Evolutionary conservation across 2,888 invertebrate species (phyloP).

Genomic region (Tiphia femorata): DNA sequence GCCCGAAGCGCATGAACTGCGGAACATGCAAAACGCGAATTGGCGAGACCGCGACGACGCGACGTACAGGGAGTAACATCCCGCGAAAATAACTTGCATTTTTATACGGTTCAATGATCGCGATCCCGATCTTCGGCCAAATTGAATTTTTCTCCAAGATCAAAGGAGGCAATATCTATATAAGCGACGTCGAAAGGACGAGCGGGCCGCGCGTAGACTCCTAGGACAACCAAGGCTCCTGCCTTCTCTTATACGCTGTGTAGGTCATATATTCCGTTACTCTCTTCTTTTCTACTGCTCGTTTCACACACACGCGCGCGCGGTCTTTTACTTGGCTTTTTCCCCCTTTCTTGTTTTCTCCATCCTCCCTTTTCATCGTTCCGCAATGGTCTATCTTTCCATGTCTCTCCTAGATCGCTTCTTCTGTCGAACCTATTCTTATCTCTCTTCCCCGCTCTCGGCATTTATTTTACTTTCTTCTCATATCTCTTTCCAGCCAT

Average conservation of each 20-base stretch:
- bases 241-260: not conserved
- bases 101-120: constrained; percentile 54
- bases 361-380: constrained; percentile 19
- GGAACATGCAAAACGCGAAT: too few species aligned
- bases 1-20: too few species aligned
- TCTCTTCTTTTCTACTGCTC: too few species aligned
- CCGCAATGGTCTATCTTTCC: not conserved
- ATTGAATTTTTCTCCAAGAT: constrained; percentile 64
- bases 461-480: too few species aligned
- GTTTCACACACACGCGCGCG: too few species aligned
- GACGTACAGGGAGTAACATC: too few species aligned
- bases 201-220: not conserved
- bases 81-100: constrained; percentile 29
- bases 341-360: not conserved
- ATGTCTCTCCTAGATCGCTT: not conserved
- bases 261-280: not conserved
- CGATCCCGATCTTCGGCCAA: constrained; percentile 62
- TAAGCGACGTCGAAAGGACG: not conserved
- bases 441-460: not conserved
- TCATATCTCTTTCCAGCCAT: too few species aligned
- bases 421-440: not conserved
- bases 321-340: not conserved
- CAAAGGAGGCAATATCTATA: constrained; percentile 51
- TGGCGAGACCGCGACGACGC: not conserved
- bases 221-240: not conserved